Conservation (phyloP, 2,797 vertebrate species). For the Coreius guichenoti region DNA sequence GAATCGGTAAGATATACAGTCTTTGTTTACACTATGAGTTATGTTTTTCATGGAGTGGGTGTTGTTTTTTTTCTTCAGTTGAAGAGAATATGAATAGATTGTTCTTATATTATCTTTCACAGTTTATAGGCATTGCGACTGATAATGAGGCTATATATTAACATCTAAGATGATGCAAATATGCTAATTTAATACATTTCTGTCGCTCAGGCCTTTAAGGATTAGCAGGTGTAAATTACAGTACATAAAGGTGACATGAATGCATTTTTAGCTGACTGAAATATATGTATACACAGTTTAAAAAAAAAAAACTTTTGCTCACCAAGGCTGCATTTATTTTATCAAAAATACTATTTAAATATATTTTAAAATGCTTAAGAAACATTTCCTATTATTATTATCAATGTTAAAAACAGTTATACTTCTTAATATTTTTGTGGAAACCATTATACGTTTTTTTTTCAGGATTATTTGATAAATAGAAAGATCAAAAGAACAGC, state of each 20-base stretch:
- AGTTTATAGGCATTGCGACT: constrained; percentile 68
- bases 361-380: not conserved
- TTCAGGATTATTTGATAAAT: not conserved
- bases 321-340: not conserved
- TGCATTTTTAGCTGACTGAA: constrained; percentile 62
- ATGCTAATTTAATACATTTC: constrained; percentile 62
- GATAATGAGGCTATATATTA: constrained; percentile 70
- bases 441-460: not conserved
- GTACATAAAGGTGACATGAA: constrained; percentile 65
- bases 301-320: not conserved
- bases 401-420: not conserved
- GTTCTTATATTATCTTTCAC: constrained; percentile 67
- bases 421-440: not conserved
- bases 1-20: not conserved
- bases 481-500: not conserved
- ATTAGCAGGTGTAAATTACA: constrained; percentile 71
- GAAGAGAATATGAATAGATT: constrained; percentile 59
- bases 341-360: not conserved
- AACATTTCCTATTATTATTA: not conserved
- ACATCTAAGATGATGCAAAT: constrained; percentile 62
- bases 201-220: constrained; percentile 59
- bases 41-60: constrained; percentile 28
- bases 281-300: not conserved
- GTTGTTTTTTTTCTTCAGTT: constrained; percentile 57
- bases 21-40: constrained; percentile 17